Conservation (phyloP, 2,797 vertebrate genomes). For the Eulemur rubriventer region DNA sequence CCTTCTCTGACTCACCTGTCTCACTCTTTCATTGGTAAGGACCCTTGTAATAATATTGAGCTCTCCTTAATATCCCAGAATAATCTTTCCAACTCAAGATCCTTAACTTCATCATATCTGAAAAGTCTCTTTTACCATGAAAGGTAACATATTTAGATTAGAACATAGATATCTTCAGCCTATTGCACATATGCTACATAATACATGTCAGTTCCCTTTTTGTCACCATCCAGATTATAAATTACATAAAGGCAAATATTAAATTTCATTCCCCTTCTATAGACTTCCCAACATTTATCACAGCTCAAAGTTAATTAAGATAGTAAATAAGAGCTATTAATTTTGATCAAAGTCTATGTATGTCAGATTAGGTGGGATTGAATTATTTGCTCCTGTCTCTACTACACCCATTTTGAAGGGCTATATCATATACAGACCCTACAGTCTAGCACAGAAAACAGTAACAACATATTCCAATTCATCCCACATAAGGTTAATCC, state of each 20-base stretch:
- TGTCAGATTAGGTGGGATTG: background rate
- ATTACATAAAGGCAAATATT: background rate
- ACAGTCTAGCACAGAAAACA: background rate
- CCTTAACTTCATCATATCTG: background rate
- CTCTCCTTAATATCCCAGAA: background rate
- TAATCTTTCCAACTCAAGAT: background rate
- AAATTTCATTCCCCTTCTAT: background rate
- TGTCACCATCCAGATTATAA: background rate
- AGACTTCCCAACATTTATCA: background rate
- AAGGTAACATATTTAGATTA: background rate
- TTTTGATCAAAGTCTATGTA: background rate
- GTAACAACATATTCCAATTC: background rate
- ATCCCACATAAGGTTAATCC: background rate
- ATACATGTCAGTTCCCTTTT: background rate
- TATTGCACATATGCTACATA: background rate
- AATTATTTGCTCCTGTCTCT: background rate
- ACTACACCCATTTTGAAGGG: background rate
- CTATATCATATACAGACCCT: background rate
- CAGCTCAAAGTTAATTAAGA: background rate
- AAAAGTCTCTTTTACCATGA: background rate
- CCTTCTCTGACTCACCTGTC: background rate
- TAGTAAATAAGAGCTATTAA: background rate
- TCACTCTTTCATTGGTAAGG: background rate
- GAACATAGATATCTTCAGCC: background rate
- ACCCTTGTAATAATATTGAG: background rate